Evolutionary conservation across 2,888 invertebrate species (phyloP), one percentile per base, ranked within the genome.

Genomic region (Crepidodera aurea): DNA sequence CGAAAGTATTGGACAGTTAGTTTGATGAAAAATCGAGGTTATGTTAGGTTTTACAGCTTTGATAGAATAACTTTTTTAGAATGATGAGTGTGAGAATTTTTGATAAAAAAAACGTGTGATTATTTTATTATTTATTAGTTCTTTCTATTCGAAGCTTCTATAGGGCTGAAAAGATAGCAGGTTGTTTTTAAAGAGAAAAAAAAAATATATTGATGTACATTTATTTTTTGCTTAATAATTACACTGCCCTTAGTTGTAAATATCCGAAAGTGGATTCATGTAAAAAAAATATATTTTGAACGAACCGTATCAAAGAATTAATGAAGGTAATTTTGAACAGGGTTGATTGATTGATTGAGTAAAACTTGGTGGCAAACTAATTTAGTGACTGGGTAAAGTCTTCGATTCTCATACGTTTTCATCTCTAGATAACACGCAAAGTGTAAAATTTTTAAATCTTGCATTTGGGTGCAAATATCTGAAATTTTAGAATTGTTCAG

Each of bases 1-100:
- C 73, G 65, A 74, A 72, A 62, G 56, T 63, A 32, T 62, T 69
- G 44, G 75, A 73, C 64, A 73, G 74, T 67, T 69, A 69, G 62
- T 69, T 50, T 27, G 16, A 50, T 10, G 13, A 12, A 48, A 48
- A 13, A 6, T 34, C 10, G 34, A 34, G 10, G 34, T n/a, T 48
- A 27, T 13, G 27, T 48, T 48, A 8, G 48, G 15, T 27, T 27
- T 48, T 27, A 7, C 16, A 27, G 27, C 48, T 4, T 22, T 22
- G 22, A 6, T 22, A 22, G 22, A 4, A 6, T 22, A 22, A 16
- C 29, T 8, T 3, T 6, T 44, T 6, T 44, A 6, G 42, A 22
- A 13, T 25, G 18, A 19, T 8, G 18, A 42, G 19, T 46, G 46
- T 46, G 13, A 15, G 18, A 42, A 7, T 46, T 27, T 27, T 15